phyloP scores from a whole-genome alignment of 2,888 invertebrate genomes.

The Ormyrus labotus region DNA sequence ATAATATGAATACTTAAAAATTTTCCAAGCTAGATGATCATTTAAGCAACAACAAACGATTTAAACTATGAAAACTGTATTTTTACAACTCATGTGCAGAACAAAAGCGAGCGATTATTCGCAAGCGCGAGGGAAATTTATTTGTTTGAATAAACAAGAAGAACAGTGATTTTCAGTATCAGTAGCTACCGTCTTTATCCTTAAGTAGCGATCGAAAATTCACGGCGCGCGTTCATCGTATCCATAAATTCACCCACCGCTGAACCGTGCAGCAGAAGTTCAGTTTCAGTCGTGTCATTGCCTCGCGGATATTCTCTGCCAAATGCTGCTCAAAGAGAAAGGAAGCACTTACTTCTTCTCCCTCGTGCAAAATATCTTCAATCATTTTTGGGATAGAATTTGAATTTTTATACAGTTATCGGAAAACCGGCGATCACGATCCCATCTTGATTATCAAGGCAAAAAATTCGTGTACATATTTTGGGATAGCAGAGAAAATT shows the following conservation, averaged over 20 bases:
- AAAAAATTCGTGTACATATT: too few relatives aligned
- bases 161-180: conserved; percentile 9
- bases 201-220: conserved; percentile 18
- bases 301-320: background rate
- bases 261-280: background rate
- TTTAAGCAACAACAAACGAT: too few relatives aligned
- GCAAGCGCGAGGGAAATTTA: background rate
- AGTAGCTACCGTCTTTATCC: background rate
- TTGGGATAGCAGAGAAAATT: too few relatives aligned
- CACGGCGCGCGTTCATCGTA: background rate
- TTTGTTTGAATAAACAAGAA: background rate
- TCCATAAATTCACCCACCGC: conserved; percentile 1
- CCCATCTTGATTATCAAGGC: too few relatives aligned
- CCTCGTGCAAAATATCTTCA: too few relatives aligned
- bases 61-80: too few relatives aligned
- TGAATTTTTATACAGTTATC: too few relatives aligned
- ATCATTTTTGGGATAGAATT: too few relatives aligned
- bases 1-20: too few relatives aligned
- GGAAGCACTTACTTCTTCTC: background rate
- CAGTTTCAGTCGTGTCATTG: background rate
- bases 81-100: background rate
- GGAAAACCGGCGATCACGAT: too few relatives aligned
- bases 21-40: too few relatives aligned
- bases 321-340: background rate
- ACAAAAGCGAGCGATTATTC: background rate